A percentile compares a stretch with the other conserved stretches of the same genome.
phyloP scores from a whole-genome alignment of 2,113 vertebrate genomes.

The Dromiciops gliroides region DNA sequence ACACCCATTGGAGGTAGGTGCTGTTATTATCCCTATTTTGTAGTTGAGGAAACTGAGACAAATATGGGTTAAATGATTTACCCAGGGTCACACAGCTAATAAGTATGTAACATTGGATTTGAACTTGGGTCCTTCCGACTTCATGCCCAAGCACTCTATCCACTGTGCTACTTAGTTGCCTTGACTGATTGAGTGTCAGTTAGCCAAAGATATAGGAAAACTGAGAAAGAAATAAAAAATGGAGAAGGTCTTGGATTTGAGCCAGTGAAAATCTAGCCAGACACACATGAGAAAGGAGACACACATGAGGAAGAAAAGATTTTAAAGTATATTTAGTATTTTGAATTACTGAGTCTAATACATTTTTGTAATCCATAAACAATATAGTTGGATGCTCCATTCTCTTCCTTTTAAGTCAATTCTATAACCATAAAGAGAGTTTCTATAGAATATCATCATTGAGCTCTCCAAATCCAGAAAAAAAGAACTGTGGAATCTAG shows the following conservation, averaged over 20 bases:
- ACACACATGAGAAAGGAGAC: neutral
- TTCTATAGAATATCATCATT: neutral
- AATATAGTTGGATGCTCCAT: neutral
- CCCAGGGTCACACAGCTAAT: neutral
- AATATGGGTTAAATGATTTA: neutral
- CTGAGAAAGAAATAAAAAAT: neutral
- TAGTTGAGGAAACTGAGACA: neutral
- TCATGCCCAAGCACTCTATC: neutral
- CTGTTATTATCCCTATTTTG: neutral
- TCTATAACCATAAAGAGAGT: neutral
- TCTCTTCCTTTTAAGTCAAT: neutral
- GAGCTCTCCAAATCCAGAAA: no score
- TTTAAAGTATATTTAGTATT: neutral
- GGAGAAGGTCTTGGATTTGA: neutral
- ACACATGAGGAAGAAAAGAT: neutral
- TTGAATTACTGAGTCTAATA: neutral
- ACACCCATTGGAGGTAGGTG: neutral
- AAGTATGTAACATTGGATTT: neutral
- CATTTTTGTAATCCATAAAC: neutral
- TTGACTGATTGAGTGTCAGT: neutral
- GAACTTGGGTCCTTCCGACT: neutral
- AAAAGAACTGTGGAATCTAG: no score
- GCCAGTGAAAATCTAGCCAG: neutral
- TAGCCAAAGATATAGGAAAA: neutral
- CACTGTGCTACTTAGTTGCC: neutral